Base-by-base conservation (phyloP, 2,888 invertebrate species). In the Oxytorus armatus region DNA sequence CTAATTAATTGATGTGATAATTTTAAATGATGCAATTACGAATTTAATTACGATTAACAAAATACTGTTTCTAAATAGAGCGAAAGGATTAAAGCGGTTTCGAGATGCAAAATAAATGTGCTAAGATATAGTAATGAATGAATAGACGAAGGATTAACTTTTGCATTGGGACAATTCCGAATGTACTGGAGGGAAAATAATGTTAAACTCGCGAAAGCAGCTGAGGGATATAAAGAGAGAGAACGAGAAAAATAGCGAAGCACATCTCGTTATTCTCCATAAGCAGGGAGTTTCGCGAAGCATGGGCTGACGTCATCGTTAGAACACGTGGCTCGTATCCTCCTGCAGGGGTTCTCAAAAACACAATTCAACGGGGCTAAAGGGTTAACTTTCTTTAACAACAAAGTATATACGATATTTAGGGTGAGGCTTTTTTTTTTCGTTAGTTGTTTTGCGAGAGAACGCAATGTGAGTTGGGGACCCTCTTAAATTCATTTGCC, bases 261-360 rank as follows among this genome's bases (percentile, higher is more conserved):
- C 63, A 42, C 65, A 33, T 73, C 53, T 74, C 63, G 42, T 61
- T 74, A 23, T 29, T 74, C 66, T 68, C 61, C 69, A 57, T 53
- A 51, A 72, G 73, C 25, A 51, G 49, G 72, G 74, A 82, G 55
- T 79, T 82, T 82, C 47, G 73, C 74, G 69, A 76, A 73, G 77
- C 80, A 81, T 29, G 69, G 75, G 83, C 77, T 85, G 86, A 82
- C 83, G 78, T 82, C 84, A 83, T 80, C 72, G 57, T 49, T 63
- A 47, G 53, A 84, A 83, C 88, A 86, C 83, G 82, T 85, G 87
- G 79, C 78, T 77, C 76, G 76, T 82, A 87, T 85, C 85, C 85
- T 85, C 81, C 69, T 80, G 72, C 82, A 85, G 81, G 79, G 81
- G 79, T 82, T 84, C 84, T 84, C 83, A 83, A 82, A 73, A 49